Percentiles rank a stretch among this genome's conserved stretches.
Evolutionary conservation across 2,888 invertebrate species (phyloP).

Genomic region (Drosophila meridiana): DNA sequence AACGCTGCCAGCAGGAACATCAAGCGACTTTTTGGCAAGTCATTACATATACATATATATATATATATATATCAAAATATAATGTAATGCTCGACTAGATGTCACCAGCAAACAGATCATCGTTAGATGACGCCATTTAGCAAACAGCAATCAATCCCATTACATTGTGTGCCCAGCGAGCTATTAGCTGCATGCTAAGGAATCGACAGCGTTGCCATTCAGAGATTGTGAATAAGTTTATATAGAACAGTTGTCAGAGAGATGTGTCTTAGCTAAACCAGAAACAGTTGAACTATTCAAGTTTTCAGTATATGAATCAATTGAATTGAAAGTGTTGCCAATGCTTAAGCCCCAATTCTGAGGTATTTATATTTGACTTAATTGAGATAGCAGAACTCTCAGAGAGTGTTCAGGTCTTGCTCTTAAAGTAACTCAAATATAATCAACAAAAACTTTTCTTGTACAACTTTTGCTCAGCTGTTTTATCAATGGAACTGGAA

Average conservation of each 20-base stretch:
- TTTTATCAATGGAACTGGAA: background rate
- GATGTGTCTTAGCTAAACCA: background rate
- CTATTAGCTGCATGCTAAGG: background rate
- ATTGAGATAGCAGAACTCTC: background rate
- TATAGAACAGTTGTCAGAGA: background rate
- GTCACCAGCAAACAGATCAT: constrained; percentile 26
- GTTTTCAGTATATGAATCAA: background rate
- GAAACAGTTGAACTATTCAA: background rate
- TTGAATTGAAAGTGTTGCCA: background rate
- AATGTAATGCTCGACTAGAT: constrained; percentile 16
- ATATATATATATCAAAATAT: background rate
- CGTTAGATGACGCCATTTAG: constrained; percentile 15
- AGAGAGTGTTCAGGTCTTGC: background rate
- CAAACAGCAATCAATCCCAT: constrained; percentile 8
- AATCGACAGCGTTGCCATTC: background rate
- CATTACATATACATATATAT: background rate
- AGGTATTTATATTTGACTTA: background rate
- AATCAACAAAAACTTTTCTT: background rate
- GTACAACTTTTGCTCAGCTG: background rate
- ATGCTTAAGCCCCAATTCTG: background rate
- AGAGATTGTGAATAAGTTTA: background rate
- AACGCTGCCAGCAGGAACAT: constrained; percentile 13
- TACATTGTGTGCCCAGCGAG: constrained; percentile 6
- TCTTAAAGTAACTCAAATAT: background rate
- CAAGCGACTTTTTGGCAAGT: constrained; percentile 41